Evolutionary conservation across 2,113 vertebrate genomes (phyloP).

Genomic region (Psittacus erithacus): DNA sequence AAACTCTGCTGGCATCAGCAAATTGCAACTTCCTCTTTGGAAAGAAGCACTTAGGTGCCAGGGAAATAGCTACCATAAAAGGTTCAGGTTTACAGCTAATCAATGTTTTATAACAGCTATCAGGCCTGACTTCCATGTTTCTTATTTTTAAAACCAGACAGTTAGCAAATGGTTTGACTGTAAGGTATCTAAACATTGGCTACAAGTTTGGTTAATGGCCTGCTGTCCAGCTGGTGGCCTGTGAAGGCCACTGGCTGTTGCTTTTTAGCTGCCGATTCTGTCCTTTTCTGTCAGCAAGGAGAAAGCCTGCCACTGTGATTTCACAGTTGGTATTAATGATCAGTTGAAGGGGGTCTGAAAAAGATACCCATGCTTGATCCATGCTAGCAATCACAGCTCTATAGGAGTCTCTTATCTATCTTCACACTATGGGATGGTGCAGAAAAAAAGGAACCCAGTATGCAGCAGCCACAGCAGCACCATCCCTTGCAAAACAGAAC

Average conservation of each 20-base stretch:
- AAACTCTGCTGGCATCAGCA: neutral
- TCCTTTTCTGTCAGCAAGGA: neutral
- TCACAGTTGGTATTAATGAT: neutral
- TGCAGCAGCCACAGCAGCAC: neutral
- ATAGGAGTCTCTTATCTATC: neutral
- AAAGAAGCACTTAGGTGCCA: fast-evolving
- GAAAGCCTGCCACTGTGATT: neutral
- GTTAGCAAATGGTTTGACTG: neutral
- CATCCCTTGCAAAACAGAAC: neutral
- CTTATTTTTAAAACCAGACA: neutral
- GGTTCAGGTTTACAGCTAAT: neutral
- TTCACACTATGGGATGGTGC: fast-evolving
- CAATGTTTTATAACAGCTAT: neutral
- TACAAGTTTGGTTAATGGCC: neutral
- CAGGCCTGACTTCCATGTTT: neutral
- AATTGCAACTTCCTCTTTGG: neutral
- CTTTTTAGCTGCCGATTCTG: neutral
- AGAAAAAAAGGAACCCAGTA: neutral
- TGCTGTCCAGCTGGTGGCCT: neutral
- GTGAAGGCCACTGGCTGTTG: neutral
- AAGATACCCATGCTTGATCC: neutral
- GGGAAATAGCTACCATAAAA: neutral
- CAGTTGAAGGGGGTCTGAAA: neutral
- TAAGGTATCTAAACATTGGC: neutral
- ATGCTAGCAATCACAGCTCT: neutral